A percentile compares a stretch with the other conserved stretches of the same genome.
These are phyloP conservation scores for Aradophagus sp. DNA, from an alignment of 1,140 invertebrate species.

Conservation along the genomic window DNA sequence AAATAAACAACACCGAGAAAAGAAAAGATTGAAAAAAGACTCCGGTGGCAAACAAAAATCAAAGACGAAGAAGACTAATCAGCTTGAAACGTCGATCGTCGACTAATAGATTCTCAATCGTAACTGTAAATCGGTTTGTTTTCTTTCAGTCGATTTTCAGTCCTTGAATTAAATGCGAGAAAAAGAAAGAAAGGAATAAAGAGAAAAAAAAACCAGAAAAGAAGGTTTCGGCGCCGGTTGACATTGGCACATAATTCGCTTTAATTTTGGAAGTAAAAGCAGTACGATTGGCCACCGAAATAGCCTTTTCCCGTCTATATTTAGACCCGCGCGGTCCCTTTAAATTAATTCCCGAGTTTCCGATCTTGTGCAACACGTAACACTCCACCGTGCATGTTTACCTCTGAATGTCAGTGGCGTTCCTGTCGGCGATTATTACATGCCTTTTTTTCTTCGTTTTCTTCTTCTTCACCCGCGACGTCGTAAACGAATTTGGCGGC, in stretches of 20 bases:
- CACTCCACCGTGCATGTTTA: constrained; percentile 31
- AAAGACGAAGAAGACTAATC: too few species aligned
- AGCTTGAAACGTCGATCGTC: too few species aligned
- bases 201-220: background rate
- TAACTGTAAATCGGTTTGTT: constrained; percentile 17
- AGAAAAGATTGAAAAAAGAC: too few species aligned
- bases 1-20: constrained; percentile 1
- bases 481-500: too few species aligned
- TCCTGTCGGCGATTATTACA: too few species aligned
- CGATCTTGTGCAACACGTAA: constrained; percentile 26
- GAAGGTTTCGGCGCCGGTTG: constrained; percentile 1
- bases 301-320: constrained; percentile 20
- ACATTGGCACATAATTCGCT: constrained; percentile 24
- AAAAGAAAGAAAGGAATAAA: too few species aligned
- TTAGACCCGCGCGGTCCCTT: constrained; percentile 16
- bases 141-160: constrained; percentile 4
- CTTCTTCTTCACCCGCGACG: too few species aligned
- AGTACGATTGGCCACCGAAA: constrained; percentile 23
- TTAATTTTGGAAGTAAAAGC: constrained; percentile 34
- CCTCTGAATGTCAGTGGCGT: constrained; percentile 43
- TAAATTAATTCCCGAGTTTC: constrained; percentile 24
- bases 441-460: too few species aligned
- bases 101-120: too few species aligned
- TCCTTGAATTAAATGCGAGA: constrained; percentile 1
- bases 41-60: too few species aligned